Conservation (phyloP, 2,113 vertebrate species). For the Megaceryle torquata region DNA sequence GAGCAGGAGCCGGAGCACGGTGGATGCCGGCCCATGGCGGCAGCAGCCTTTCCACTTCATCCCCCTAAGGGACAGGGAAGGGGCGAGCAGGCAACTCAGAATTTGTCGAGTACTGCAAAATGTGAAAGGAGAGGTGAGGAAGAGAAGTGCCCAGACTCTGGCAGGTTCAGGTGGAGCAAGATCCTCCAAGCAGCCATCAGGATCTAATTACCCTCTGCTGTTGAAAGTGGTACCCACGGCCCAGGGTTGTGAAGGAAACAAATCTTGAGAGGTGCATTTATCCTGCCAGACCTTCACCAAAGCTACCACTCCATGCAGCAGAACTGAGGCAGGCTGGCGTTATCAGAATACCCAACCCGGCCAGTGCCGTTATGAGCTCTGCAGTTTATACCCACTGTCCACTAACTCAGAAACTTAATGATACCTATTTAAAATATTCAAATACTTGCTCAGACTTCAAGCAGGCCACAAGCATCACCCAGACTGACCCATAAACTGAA, state of each 20-base stretch:
- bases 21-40: too few species aligned
- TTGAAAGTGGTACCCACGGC: background rate
- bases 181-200: background rate
- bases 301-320: background rate
- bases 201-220: background rate
- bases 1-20: background rate
- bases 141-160: background rate
- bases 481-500: background rate
- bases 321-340: rapidly evolving
- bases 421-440: background rate
- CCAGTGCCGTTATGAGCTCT: rapidly evolving
- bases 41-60: background rate
- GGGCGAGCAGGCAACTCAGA: background rate
- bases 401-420: background rate
- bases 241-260: background rate
- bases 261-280: background rate
- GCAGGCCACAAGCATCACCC: background rate
- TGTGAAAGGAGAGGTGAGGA: background rate
- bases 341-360: background rate
- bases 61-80: too few species aligned
- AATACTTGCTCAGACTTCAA: background rate
- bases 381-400: background rate
- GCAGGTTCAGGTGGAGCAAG: background rate
- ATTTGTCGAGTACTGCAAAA: background rate
- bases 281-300: background rate